Evolutionary conservation across 2,888 invertebrate genomes (phyloP), one percentile per base, ranked within the genome.

Genomic region (Dicyrtoma fusca): DNA sequence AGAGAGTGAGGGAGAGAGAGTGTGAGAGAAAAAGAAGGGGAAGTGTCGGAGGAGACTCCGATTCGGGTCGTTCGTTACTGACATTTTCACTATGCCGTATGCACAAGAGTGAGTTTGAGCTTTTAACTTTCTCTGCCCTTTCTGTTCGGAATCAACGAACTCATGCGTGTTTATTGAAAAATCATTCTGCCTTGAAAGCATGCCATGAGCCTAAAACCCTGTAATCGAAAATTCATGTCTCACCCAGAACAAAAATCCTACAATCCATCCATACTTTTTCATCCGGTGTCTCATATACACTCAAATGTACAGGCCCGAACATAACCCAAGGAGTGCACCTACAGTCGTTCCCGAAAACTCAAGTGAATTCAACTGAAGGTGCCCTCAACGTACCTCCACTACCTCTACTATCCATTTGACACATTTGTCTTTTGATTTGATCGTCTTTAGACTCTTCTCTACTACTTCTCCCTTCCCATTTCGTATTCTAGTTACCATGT

Each of bases 141-240:
- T 77, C 77, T 75, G 75, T 77, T 76, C 74, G 75, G 77, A 79
- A 79, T 79, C 79, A 79, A 78, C 78, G 76, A 79, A 79, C 77
- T 79, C 79, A 78, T 75, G 79, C 79, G 79, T 79, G 79, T 79
- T 79, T 79, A 79, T 79, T 79, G 79, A 79, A 79, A 79, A 79
- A 79, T 79, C 79, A 79, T 77, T 78, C 80, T 80, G 75, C 80
- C 78, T 79, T 80, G 78, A 80, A 79, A 78, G 80, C 77, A 78
- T 79, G 78, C 79, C 78, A 79, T 77, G 78, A 78, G 78, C 79
- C 79, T 79, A 78, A 79, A 78, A 78, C 78, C 78, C 78, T 76
- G 76, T 80, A 80, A 80, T 80, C 80, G 80, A 80, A 80, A 78
- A 77, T 80, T 80, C 80, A 77, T 80, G 80, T 80, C 77, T 78